A percentile compares a stretch with the other conserved stretches of the same genome.
phyloP scores from a whole-genome alignment of 2,888 invertebrate genomes.

The Standfussiana lucernea region DNA sequence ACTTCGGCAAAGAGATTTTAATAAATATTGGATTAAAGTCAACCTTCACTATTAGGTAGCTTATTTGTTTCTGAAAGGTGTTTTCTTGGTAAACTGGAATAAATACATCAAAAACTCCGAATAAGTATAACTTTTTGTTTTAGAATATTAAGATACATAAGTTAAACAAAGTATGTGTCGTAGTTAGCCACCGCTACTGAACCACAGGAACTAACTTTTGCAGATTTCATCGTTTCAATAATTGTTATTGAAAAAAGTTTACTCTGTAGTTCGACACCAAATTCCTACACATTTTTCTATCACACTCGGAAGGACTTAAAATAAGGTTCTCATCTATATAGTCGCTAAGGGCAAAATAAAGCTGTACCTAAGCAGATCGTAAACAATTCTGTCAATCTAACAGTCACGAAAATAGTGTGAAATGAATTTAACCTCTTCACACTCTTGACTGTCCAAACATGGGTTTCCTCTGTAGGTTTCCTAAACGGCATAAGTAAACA shows the following conservation, averaged over 20 bases:
- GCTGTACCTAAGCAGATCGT: background rate
- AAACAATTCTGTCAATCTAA: background rate
- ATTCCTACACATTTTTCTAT: no score
- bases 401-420: background rate
- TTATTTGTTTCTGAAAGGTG: background rate
- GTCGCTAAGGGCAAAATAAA: background rate
- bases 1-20: background rate
- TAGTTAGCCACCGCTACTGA: no score
- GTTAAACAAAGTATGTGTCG: no score
- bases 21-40: constrained; percentile 23
- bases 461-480: background rate
- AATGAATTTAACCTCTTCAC: background rate
- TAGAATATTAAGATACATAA: no score
- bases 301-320: background rate
- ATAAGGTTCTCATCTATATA: background rate
- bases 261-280: background rate
- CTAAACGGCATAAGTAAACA: background rate
- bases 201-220: no score
- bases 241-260: no score
- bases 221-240: no score
- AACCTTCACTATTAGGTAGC: constrained; percentile 1
- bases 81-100: background rate
- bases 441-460: background rate
- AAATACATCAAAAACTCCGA: background rate
- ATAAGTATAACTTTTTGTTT: background rate